phyloP scores from a whole-genome alignment of 2,888 invertebrate genomes.

The Phoronis australis region DNA sequence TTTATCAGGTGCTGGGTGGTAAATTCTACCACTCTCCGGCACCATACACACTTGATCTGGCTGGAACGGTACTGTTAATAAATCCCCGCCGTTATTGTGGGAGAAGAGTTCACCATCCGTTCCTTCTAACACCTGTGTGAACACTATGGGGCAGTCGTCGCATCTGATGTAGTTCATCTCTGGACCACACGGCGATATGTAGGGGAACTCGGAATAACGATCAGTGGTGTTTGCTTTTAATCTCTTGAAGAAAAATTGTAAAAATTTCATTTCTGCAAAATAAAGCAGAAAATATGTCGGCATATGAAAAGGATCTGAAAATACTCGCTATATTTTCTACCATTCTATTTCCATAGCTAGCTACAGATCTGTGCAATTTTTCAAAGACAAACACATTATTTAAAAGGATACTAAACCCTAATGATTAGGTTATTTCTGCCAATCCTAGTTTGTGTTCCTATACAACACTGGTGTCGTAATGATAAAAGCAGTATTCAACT shows the following conservation, averaged over 20 bases:
- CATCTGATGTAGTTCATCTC: slow-evolving; percentile 90
- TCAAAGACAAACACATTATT: too few relatives aligned
- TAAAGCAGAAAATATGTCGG: neutral
- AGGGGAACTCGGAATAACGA: slow-evolving; percentile 79
- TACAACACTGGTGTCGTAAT: too few relatives aligned
- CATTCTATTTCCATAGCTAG: too few relatives aligned
- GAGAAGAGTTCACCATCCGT: slow-evolving; percentile 56
- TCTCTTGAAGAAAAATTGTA: slow-evolving; percentile 86
- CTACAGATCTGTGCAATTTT: too few relatives aligned
- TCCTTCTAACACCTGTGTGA: slow-evolving; percentile 61
- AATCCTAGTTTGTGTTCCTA: too few relatives aligned
- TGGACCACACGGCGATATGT: slow-evolving; percentile 81
- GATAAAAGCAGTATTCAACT: too few relatives aligned
- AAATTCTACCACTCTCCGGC: slow-evolving; percentile 73
- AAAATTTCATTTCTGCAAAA: slow-evolving; percentile 59
- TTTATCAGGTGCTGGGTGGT: slow-evolving; percentile 78
- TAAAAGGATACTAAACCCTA: too few relatives aligned
- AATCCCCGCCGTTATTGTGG: slow-evolving; percentile 47
- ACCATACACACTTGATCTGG: slow-evolving; percentile 80
- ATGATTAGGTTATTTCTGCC: too few relatives aligned
- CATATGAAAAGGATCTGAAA: too few relatives aligned
- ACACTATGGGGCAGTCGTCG: slow-evolving; percentile 93
- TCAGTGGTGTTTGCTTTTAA: slow-evolving; percentile 70
- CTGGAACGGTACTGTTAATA: slow-evolving; percentile 61
- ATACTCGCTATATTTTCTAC: too few relatives aligned